Conservation (phyloP, 1,140 invertebrate genomes). For the Bombus cullumanus region DNA sequence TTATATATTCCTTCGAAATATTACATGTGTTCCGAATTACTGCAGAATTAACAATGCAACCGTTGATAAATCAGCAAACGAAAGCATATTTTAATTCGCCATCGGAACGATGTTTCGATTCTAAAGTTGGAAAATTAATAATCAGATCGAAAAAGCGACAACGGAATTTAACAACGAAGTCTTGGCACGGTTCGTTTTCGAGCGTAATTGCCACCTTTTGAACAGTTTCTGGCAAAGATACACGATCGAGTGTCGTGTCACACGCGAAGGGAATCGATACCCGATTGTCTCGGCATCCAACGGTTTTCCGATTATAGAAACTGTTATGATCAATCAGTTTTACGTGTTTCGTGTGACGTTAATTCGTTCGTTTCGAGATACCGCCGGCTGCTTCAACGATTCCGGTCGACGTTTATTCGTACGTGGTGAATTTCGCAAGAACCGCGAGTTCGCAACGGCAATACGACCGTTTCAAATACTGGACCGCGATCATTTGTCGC, state of each 20-base stretch:
- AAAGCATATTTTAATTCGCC: neutral
- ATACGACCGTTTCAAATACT: neutral
- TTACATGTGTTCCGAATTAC: neutral
- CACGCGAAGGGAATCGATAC: constrained; percentile 49
- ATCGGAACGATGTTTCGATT: neutral
- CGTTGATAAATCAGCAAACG: neutral
- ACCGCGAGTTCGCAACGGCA: too few relatives aligned
- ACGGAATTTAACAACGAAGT: neutral
- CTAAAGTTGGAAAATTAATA: neutral
- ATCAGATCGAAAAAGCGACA: neutral
- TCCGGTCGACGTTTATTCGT: neutral
- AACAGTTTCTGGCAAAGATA: too few relatives aligned
- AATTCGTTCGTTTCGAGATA: neutral
- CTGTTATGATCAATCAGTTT: constrained; percentile 14
- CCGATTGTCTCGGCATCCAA: constrained; percentile 28
- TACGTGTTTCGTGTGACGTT: neutral
- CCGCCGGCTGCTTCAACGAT: too few relatives aligned
- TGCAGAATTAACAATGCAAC: neutral
- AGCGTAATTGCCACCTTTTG: too few relatives aligned
- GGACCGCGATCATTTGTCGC: neutral
- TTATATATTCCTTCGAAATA: neutral
- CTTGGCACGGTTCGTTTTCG: too few relatives aligned
- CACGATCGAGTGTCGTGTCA: neutral
- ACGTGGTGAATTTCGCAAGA: neutral
- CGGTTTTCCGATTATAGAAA: constrained; percentile 22